Percentiles rank a stretch among this genome's conserved stretches.
phyloP scores from a whole-genome alignment of 2,888 invertebrate species.

The Cheilosia vulpina region DNA sequence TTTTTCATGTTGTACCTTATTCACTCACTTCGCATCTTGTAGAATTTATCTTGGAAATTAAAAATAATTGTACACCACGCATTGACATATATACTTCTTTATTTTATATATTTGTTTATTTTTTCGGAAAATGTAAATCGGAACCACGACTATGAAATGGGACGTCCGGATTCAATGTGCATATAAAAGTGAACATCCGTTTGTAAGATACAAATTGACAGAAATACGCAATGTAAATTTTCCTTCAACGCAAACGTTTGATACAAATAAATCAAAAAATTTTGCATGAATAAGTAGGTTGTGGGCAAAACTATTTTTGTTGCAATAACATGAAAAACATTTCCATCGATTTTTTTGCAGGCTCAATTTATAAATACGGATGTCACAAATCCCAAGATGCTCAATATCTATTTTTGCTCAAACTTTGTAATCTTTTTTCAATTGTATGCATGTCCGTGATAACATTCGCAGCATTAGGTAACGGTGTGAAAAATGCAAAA shows the following conservation, averaged over 20 bases:
- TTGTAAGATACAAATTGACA: constrained; percentile 5
- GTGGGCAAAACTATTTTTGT: no score
- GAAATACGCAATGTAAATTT: not conserved
- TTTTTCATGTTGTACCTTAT: not conserved
- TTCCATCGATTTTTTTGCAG: no score
- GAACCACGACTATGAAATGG: not conserved
- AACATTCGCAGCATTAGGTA: no score
- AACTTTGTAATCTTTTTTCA: no score
- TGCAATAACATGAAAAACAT: no score
- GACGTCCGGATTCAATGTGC: not conserved
- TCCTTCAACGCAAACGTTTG: not conserved
- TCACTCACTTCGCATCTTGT: not conserved
- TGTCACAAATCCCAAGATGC: no score
- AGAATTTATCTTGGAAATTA: not conserved
- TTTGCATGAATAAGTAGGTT: not conserved
- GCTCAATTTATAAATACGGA: no score
- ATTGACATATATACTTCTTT: no score
- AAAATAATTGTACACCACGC: not conserved
- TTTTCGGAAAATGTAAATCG: not conserved
- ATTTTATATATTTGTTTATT: not conserved
- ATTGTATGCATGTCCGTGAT: no score
- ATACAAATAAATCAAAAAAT: not conserved
- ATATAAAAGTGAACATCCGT: constrained; percentile 3
- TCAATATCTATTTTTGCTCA: no score
- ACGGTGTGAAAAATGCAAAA: no score